Base-by-base conservation (phyloP, 2,113 vertebrate species). In the Dicentrarchus labrax region DNA sequence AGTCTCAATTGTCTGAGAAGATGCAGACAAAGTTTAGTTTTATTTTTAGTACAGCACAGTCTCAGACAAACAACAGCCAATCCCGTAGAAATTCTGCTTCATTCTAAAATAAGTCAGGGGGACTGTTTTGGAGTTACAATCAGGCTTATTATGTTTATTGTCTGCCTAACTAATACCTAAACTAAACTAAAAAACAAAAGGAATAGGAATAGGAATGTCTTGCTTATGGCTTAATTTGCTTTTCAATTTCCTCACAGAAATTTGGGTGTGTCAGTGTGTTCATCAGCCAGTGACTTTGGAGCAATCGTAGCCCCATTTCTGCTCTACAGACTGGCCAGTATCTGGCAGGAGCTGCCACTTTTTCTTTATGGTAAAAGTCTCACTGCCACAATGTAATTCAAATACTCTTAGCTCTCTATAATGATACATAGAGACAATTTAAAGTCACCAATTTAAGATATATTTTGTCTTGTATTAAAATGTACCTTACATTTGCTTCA, bases 331-430 rank as follows among this genome's bases (percentile, higher is more conserved):
- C 66, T 85, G 66, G 51, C 77, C 36, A 38, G 19, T 13, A 47
- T 80, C 66, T 59, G 72, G 66, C 66, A 60, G 36, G 78, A 85
- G 72, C 53, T 80, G 13, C 83, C 72, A 15, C 78, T 76, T 38
- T 45, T 59, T 8, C 17, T 80, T 39, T 76, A 76, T 2, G 78
- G 78, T 85, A 65, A 30, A 6, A 21, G 10, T 38, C 17, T 47
- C 48, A 2, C 24, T 41, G 30, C 19, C 21, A 21, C 19, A 30
- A 16, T 15, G 51, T 66, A 19, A 30, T 21, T 50, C 7, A 5
- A 57, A 76, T 30, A 48, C 39, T 56, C 47, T 53, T 6, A 39
- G 5, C 19, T 62, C 21, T 21, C 30, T 50, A 1, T 59, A 59
- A 21, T 0, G 1, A 30, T 12, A 38, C 12, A 16, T 19, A 12